Conservation (phyloP, 2,113 vertebrate genomes). For the Ceyx cyanopectus region DNA sequence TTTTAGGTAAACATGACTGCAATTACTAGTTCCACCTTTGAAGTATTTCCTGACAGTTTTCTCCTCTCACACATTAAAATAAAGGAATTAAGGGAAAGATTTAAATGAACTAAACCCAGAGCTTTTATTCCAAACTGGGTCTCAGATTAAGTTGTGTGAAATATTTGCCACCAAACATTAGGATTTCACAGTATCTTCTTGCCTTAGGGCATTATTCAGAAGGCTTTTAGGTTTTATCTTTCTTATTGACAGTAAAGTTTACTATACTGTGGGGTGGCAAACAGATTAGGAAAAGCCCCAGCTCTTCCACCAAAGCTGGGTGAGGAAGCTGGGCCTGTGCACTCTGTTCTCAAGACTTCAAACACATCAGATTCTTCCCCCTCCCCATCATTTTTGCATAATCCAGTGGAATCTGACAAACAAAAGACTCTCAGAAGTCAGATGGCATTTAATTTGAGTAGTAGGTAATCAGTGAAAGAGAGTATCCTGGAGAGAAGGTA, state of each 20-base stretch:
- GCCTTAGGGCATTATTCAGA: slow-evolving; percentile 29
- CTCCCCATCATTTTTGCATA: slow-evolving; percentile 64
- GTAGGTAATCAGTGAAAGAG: slow-evolving; percentile 70
- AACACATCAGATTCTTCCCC: slow-evolving; percentile 31
- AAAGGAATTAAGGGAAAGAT: not conserved
- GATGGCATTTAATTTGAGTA: slow-evolving; percentile 70
- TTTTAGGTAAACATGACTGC: not conserved
- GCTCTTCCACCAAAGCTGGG: slow-evolving; percentile 46
- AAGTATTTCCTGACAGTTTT: not conserved
- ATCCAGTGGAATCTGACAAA: slow-evolving; percentile 73
- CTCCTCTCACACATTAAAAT: not conserved
- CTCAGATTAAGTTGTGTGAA: not conserved
- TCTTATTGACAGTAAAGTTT: slow-evolving; percentile 56
- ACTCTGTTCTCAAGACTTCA: slow-evolving; percentile 64
- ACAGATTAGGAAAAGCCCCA: slow-evolving; percentile 50
- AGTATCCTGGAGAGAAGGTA: slow-evolving; percentile 66
- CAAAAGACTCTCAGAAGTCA: slow-evolving; percentile 68
- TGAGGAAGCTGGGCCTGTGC: slow-evolving; percentile 27
- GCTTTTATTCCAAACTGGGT: not conserved
- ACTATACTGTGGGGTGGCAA: slow-evolving; percentile 39
- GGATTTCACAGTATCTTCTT: slow-evolving; percentile 15
- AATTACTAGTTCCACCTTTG: not conserved
- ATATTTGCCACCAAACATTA: slow-evolving; percentile 13
- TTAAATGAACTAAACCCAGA: not conserved
- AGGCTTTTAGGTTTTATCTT: slow-evolving; percentile 48